Conservation (phyloP, 2,113 vertebrate genomes). For the Glaucidium brasilianum region DNA sequence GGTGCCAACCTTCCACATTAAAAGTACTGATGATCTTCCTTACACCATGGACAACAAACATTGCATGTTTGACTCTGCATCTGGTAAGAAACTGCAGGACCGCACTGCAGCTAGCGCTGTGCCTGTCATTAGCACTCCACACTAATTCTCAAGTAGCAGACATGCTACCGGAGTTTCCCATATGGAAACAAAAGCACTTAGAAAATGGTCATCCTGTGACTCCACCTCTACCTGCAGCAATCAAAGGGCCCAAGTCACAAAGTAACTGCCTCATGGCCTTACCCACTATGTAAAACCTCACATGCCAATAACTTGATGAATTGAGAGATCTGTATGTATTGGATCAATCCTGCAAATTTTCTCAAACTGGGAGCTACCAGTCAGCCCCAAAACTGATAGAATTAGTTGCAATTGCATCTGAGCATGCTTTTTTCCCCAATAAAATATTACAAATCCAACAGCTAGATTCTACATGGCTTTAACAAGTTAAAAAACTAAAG, state of each 20-base stretch:
- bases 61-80: not conserved
- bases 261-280: not conserved
- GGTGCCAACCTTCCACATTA: not conserved
- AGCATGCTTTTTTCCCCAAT: not conserved
- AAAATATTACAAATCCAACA: not conserved
- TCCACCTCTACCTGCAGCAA: not conserved
- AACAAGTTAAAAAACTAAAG: not conserved
- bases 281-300: not conserved
- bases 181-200: not conserved
- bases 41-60: fast-evolving
- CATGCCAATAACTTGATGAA: not conserved
- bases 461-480: not conserved
- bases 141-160: not conserved
- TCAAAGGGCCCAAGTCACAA: not conserved
- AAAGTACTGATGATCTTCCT: not conserved
- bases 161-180: not conserved
- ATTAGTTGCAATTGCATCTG: not conserved
- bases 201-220: not conserved
- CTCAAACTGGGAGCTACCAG: not conserved
- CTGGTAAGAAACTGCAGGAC: not conserved
- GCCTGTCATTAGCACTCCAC: not conserved
- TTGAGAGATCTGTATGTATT: not conserved
- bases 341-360: not conserved
- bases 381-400: not conserved
- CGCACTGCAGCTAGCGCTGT: not conserved